Evolutionary conservation across 2,888 invertebrate species (phyloP), one percentile per base, ranked within the genome.

Genomic region (Fabriciana adippe): DNA sequence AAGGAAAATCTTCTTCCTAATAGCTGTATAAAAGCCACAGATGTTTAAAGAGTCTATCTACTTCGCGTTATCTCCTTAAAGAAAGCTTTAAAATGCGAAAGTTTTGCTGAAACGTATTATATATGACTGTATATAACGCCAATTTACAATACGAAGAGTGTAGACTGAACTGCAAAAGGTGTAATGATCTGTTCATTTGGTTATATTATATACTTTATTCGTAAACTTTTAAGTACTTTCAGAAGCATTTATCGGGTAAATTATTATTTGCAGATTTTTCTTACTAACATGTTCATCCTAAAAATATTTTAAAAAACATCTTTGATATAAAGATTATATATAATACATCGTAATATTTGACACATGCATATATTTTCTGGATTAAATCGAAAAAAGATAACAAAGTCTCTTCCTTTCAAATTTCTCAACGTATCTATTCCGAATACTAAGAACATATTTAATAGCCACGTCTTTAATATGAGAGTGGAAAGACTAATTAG

Each of bases 41-140:
- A 67, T 54, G 67, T 48, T 47, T 57, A 63, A 67, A 64, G 54
- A 64, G 63, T 57, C 57, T 67, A 54, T 57, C 66, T 35, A 63
- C 48, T 67, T 63, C 47, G 57, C 63, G 13, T 57, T 56, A 57
- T 62, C 15, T 63, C 50, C 51, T 61, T 31, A 61, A 50, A 60
- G 50, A 50, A 50, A 61, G 60, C 51, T 61, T 61, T 51, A 50
- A 50, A 51, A 60, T 50, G 60, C 14, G 50, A 60, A 61, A 35
- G 31, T 61, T 61, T 50, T 18, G 35, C 16, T 31, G 16, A 35
- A 61, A 47, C 21, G 47, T 35, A 61, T 51, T 16, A 35, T 50
- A 35, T 51, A 61, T 51, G 35, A 31, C 6, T 31, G 31, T 31
- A 45, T 56, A 56, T 56, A 45, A 6, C 41, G 4, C 57, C 47